Evolutionary conservation across 2,888 invertebrate species (phyloP).

Genomic region (Caenorhabditis parvicauda): DNA sequence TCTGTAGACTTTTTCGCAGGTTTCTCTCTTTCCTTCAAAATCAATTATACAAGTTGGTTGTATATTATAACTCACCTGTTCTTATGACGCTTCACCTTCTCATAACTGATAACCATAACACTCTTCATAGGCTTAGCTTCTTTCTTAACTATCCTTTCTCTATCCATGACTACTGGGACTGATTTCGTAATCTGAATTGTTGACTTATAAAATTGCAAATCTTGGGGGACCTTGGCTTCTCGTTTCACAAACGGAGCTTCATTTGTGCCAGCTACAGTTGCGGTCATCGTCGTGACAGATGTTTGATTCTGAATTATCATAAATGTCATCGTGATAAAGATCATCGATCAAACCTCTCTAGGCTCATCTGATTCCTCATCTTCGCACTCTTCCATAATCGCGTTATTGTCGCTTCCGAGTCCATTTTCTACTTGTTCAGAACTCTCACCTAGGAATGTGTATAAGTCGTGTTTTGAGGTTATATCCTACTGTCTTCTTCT

Average conservation of each 20-base stretch:
- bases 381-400: constrained; percentile 52
- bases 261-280: constrained; percentile 26
- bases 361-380: constrained; percentile 34
- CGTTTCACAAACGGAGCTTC: constrained; percentile 34
- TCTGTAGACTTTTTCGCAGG: constrained; percentile 57
- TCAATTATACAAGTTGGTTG: background rate
- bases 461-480: background rate
- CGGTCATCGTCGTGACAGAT: constrained; percentile 31
- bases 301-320: constrained; percentile 27
- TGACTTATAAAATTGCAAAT: background rate
- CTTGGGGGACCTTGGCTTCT: constrained; percentile 24
- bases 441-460: constrained; percentile 32
- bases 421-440: constrained; percentile 48
- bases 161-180: constrained; percentile 26
- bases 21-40: constrained; percentile 55
- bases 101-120: constrained; percentile 50
- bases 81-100: constrained; percentile 60
- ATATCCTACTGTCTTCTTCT: constrained; percentile 49
- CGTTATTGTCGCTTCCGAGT: constrained; percentile 34
- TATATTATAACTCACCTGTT: constrained; percentile 33
- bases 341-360: constrained; percentile 8
- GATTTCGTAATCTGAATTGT: constrained; percentile 25
- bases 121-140: constrained; percentile 41
- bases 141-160: constrained; percentile 40
- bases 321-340: background rate